Base-by-base conservation (phyloP, 1,140 invertebrate species). In the Caenorhabditis briggsae region DNA sequence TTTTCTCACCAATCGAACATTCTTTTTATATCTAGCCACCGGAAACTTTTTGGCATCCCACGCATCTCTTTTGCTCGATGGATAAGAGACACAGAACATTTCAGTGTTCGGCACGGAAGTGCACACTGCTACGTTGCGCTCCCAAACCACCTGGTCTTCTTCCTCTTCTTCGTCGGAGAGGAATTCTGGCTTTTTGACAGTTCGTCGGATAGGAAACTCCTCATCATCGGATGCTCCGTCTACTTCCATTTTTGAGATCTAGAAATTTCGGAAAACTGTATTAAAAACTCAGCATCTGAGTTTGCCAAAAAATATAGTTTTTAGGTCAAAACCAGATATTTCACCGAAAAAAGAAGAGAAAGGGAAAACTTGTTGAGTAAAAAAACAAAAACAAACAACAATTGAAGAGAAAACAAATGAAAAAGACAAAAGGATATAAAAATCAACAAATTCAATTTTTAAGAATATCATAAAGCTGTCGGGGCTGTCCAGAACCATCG, bases 11-110 rank as follows among this genome's bases (percentile, higher is more conserved):
- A 85, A 33, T 85, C 84, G 53, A 58, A 85, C 84, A 48, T 85
- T 85, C 33, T 85, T 85, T n/a, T 85, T 85, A 23, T 55, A 85
- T 55, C 84, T 58, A 14, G 58, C 64, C 8, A 48, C 41, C 6
- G 84, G 84, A 78, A 70, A 46, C 18, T 20, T 16, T n/a, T 85
- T 33, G 11, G n/a, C 18, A n/a, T 85, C 84, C 48, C 61, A 85
- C 6, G 58, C 64, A 11, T 74, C 58, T n/a, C 65, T n/a, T 74
- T 61, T 58, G 12, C 84, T 70, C 8, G 61, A 53, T 25, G 84
- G 84, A 61, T 70, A 85, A 5, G 61, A 65, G 9, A 85, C 61
- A 33, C 64, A 85, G 59, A 74, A 85, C 84, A 85, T 74, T 43
- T 85, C 65, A 16, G 84, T 74, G 20, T 85, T 70, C 3, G 61